Conservation (phyloP, 2,113 vertebrate species). For the Speoplatyrhinus poulsoni region DNA sequence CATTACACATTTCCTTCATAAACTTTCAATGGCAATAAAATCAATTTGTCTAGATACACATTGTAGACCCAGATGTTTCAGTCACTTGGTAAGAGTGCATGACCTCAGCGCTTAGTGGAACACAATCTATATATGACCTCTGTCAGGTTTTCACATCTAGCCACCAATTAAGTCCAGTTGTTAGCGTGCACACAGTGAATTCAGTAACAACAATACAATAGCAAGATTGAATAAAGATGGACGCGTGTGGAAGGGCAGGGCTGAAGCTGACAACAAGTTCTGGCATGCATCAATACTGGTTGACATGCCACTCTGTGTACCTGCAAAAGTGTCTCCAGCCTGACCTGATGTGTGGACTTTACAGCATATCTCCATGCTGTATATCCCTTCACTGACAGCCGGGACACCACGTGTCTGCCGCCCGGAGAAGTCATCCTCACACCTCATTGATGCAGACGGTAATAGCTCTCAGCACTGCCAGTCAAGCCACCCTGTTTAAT, state of each 20-base stretch:
- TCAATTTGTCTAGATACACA: no score
- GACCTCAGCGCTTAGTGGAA: no score
- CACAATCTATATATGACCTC: neutral
- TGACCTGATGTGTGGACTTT: slow-evolving; percentile 22
- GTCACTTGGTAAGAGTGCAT: no score
- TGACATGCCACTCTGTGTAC: slow-evolving; percentile 11
- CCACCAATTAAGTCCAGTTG: slow-evolving; percentile 30
- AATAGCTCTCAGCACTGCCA: slow-evolving; percentile 45
- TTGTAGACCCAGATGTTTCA: no score
- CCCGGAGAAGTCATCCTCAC: slow-evolving; percentile 20
- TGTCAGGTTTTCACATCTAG: slow-evolving; percentile 18
- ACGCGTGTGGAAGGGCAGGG: slow-evolving; percentile 14
- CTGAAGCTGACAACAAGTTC: slow-evolving; percentile 18
- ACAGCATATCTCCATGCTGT: slow-evolving; percentile 3
- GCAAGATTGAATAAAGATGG: slow-evolving; percentile 36
- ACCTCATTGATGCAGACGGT: slow-evolving; percentile 27
- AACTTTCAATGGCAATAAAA: no score
- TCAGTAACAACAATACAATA: slow-evolving; percentile 15
- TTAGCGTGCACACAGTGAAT: slow-evolving; percentile 28
- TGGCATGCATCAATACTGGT: slow-evolving; percentile 31
- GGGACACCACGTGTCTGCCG: slow-evolving; percentile 18
- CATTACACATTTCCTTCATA: no score
- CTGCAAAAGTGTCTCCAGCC: neutral
- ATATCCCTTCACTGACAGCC: slow-evolving; percentile 31
- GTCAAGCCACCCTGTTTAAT: slow-evolving; percentile 31